A percentile compares a stretch with the other conserved stretches of the same genome.
Conservation (phyloP, 2,797 vertebrate genomes). For the Lepilemur ruficaudatus region DNA sequence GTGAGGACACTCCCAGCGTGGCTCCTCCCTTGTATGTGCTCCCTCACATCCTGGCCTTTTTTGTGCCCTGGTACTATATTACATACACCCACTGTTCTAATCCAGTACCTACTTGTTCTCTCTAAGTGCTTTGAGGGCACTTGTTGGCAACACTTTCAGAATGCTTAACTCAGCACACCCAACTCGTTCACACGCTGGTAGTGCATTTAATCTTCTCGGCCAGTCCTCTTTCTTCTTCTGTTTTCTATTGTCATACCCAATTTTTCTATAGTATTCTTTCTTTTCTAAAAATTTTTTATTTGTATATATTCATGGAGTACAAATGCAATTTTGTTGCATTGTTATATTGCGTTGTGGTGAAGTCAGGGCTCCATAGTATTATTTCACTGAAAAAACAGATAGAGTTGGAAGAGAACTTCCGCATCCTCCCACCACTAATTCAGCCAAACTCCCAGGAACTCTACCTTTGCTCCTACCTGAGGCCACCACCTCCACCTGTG, state of each 20-base stretch:
- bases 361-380: neutral
- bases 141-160: neutral
- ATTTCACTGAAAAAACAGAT: neutral
- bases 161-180: neutral
- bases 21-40: neutral
- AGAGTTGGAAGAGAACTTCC: neutral
- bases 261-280: neutral
- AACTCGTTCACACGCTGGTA: neutral
- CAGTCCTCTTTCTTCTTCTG: neutral
- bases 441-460: neutral
- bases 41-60: too few species aligned
- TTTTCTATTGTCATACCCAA: neutral
- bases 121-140: neutral
- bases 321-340: neutral
- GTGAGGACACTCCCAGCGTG: accelerated
- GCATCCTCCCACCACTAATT: neutral
- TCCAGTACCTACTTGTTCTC: neutral
- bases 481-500: neutral
- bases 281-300: neutral
- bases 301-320: neutral
- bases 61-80: accelerated
- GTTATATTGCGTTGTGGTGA: neutral
- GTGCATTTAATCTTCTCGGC: neutral
- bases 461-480: neutral
- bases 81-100: neutral